Percentiles rank a stretch among this genome's conserved stretches.
Conservation (phyloP, 1,140 invertebrate species). For the Drosophila saltans region DNA sequence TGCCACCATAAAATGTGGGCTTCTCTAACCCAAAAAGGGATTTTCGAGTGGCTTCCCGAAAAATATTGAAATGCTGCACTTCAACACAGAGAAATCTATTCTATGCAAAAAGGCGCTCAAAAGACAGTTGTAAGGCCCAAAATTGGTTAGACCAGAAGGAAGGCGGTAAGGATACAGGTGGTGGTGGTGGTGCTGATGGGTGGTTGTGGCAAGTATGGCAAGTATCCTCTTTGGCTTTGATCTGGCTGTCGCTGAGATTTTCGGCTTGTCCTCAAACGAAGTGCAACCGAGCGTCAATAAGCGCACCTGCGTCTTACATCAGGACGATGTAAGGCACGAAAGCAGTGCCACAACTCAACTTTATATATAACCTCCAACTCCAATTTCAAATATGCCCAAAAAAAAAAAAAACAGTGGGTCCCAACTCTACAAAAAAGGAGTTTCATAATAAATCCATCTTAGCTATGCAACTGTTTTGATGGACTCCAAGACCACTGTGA, state of each 20-base stretch:
- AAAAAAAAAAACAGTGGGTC: slow-evolving; percentile 5
- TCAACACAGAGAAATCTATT: slow-evolving; percentile 51
- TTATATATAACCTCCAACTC: slow-evolving; percentile 7
- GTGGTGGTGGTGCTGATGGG: not conserved
- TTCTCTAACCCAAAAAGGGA: slow-evolving; percentile 33
- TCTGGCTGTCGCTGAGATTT: slow-evolving; percentile 72
- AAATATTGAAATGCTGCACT: slow-evolving; percentile 73
- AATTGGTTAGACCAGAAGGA: not conserved
- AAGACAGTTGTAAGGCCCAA: slow-evolving; percentile 36
- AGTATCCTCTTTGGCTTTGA: slow-evolving; percentile 65
- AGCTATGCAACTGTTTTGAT: slow-evolving; percentile 3
- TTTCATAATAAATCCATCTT: no score
- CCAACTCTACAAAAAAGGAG: not conserved
- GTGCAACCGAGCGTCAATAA: slow-evolving; percentile 73
- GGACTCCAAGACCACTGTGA: slow-evolving; percentile 20
- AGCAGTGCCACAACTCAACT: slow-evolving; percentile 9
- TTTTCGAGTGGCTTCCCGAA: slow-evolving; percentile 52
- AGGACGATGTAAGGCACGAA: slow-evolving; percentile 41
- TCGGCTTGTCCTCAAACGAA: slow-evolving; percentile 74
- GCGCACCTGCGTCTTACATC: slow-evolving; percentile 76
- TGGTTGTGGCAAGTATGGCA: slow-evolving; percentile 12
- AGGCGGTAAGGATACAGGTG: not conserved
- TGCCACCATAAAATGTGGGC: slow-evolving; percentile 36
- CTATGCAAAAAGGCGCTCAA: slow-evolving; percentile 40
- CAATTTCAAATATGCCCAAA: slow-evolving; percentile 8